Conservation (phyloP, 2,888 invertebrate genomes). For the Gari tellinella region DNA sequence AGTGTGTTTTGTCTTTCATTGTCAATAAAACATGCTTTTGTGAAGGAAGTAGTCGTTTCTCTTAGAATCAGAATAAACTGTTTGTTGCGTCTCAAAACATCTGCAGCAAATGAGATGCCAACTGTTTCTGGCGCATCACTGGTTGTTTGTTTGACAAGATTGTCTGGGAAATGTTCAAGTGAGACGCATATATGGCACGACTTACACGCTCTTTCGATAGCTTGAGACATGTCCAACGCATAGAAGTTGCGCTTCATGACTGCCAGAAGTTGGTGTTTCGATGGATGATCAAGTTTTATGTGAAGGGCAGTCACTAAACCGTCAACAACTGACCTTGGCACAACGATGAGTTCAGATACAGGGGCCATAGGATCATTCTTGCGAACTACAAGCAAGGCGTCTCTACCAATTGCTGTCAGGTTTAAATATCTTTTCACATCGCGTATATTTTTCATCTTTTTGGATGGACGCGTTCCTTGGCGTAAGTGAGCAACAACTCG, state of each 20-base stretch:
- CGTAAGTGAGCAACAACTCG: no score
- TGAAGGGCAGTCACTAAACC: slow-evolving; percentile 18
- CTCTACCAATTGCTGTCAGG: slow-evolving; percentile 49
- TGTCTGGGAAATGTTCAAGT: slow-evolving; percentile 41
- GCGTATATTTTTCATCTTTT: no score
- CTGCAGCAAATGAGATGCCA: slow-evolving; percentile 62
- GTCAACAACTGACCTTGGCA: slow-evolving; percentile 14
- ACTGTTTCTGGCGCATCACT: slow-evolving; percentile 48
- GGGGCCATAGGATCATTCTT: slow-evolving; percentile 5
- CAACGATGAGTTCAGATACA: slow-evolving; percentile 8
- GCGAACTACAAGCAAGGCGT: slow-evolving; percentile 19
- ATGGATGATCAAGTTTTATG: slow-evolving; percentile 31
- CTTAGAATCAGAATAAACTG: slow-evolving; percentile 53
- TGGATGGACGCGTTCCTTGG: no score
- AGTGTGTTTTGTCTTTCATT: slow-evolving; percentile 47
- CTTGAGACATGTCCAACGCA: slow-evolving; percentile 50
- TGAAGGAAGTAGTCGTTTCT: slow-evolving; percentile 47
- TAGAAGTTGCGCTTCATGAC: slow-evolving; percentile 49
- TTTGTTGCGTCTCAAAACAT: slow-evolving; percentile 57
- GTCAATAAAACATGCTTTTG: slow-evolving; percentile 21
- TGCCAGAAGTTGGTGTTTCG: slow-evolving; percentile 47
- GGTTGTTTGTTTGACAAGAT: slow-evolving; percentile 49
- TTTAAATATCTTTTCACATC: no score
- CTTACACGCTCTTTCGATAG: slow-evolving; percentile 33
- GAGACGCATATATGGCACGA: slow-evolving; percentile 61